phyloP scores from a whole-genome alignment of 2,888 invertebrate genomes.

The Drosophila acutilabella region DNA sequence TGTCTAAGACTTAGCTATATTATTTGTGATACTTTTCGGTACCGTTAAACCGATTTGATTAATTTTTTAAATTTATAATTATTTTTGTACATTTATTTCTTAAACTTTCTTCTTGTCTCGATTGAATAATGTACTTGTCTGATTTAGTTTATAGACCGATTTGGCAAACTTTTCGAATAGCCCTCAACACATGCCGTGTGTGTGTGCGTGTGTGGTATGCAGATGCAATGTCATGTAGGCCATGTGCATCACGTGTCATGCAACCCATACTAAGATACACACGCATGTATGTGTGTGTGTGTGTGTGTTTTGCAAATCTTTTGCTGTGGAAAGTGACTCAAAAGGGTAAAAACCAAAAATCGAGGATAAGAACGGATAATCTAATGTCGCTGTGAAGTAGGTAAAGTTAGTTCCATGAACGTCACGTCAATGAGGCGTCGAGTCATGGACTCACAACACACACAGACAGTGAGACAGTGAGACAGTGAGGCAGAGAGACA shows the following conservation, averaged over 20 bases:
- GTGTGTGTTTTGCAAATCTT: constrained; percentile 28
- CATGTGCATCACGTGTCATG: constrained; percentile 67
- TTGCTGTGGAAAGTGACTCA: constrained; percentile 56
- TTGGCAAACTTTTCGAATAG: constrained; percentile 7
- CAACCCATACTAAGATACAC: constrained; percentile 7
- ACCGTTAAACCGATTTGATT: too few relatives aligned
- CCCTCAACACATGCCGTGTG: constrained; percentile 2
- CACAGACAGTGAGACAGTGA: constrained; percentile 32
- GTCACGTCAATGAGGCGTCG: constrained; percentile 62
- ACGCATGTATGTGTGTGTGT: constrained; percentile 7
- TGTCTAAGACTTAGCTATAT: too few relatives aligned
- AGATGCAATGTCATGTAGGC: constrained; percentile 62
- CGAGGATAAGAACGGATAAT: constrained; percentile 84
- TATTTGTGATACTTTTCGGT: too few relatives aligned
- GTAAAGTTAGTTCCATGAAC: constrained; percentile 54
- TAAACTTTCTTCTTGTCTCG: too few relatives aligned
- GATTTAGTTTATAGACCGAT: neutral
- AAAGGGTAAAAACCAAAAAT: constrained; percentile 84
- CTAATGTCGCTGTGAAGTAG: constrained; percentile 78
- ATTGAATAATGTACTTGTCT: too few relatives aligned
- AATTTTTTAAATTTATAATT: too few relatives aligned
- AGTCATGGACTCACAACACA: constrained; percentile 54
- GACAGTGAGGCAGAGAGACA: constrained; percentile 28
- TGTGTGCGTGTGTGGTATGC: constrained; percentile 44
- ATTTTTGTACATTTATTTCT: too few relatives aligned